Base-by-base conservation (phyloP, 2,888 invertebrate genomes). In the Hirtodrosophila trivittata region DNA sequence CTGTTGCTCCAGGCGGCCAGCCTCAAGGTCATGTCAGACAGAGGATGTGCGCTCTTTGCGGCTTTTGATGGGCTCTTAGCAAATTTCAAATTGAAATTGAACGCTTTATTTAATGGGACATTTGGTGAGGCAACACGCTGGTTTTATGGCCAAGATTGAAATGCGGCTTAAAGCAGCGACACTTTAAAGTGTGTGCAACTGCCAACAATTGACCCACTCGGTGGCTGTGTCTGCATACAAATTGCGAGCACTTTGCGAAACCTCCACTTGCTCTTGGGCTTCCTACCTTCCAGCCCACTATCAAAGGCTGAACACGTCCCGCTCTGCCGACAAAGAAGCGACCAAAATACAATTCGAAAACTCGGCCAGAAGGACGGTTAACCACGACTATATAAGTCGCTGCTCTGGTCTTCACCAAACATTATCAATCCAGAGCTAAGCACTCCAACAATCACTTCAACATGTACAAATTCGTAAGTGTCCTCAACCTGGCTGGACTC, bases 401-500 rank as follows among this genome's bases (percentile, higher is more conserved):
- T 25, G 45, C 1, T 9, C 12, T 28, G 46, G 41, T 35, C 55
- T 3, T 30, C 9, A 46, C 51, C 43, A 56, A 26, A 41, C 85
- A 80, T 81, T 64, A 77, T 54, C 85, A 65, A 68, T 72, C 50
- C 63, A 75, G 59, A 68, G 65, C 56, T 55, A 63, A 66, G 64
- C 64, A 63, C 59, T 43, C 37, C 32, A n/a, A 64, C 54, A 66
- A 68, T 33, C 66, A 72, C 64, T 68, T 41, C 65, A 87, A 87
- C 47, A 88, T 88, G 89, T 87, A 63, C 76, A 87, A 87, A 82
- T 75, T 87, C 75, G 88, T 88, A 83, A 89, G 88, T 87, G 35
- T 4, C 5, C 25, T 30, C 5, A 13, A 1, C 0, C 7, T 0
- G 14, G 13, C 3, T 1, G 12, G 1, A 35, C 9, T 8, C 30